These are phyloP conservation scores for Hystrix brachyura DNA, from an alignment of 2,113 vertebrate genomes.

Conservation along the genomic window DNA sequence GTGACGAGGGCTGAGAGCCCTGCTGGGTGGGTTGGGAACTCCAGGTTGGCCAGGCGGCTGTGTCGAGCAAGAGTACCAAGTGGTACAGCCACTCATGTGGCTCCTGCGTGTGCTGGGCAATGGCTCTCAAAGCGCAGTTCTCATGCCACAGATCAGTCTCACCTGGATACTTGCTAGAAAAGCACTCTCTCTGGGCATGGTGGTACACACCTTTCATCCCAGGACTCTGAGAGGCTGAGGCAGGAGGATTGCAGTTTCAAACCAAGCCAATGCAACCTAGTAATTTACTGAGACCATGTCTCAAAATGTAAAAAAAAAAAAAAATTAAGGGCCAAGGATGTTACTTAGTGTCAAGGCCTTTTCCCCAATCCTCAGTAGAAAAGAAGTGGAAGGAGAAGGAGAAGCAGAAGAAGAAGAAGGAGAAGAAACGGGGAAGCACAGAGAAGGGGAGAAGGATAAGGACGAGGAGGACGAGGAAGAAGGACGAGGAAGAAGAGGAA, in stretches of 20 bases:
- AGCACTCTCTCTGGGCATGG: neutral
- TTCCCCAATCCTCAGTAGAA: neutral
- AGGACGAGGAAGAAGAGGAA: neutral
- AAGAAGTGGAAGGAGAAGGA: no score
- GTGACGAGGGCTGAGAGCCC: neutral
- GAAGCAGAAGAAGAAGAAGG: no score
- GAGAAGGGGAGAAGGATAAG: no score
- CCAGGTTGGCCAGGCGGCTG: neutral
- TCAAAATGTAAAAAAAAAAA: neutral
- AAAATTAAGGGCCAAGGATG: neutral
- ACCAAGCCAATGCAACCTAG: neutral
- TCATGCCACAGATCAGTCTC: no score
- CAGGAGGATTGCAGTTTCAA: neutral
- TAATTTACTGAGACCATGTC: neutral
- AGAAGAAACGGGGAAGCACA: no score
- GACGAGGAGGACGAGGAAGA: no score
- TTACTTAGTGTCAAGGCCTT: neutral
- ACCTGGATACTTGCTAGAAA: neutral
- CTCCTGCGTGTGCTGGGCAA: no score
- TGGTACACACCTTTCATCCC: neutral
- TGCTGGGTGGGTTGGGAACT: neutral
- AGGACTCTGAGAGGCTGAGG: neutral
- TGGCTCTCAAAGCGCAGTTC: neutral
- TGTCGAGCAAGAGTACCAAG: neutral
- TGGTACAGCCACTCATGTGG: accelerated